These are phyloP conservation scores for Azorinus chamasolen DNA, from an alignment of 2,888 invertebrate genomes.

Conservation along the genomic window DNA sequence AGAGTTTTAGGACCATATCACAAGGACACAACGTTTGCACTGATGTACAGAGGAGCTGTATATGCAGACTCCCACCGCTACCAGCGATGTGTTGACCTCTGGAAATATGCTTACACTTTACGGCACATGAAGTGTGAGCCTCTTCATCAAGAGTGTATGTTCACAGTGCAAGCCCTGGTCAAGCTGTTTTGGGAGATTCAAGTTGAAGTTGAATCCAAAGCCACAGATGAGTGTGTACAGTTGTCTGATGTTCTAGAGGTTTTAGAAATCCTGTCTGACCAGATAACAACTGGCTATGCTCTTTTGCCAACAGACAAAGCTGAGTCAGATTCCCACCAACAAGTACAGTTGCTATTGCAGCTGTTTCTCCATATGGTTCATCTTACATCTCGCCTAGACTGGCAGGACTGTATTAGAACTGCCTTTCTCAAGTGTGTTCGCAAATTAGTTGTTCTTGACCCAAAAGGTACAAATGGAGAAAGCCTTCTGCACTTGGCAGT, in stretches of 20 bases:
- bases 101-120: conserved; percentile 93
- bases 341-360: conserved; percentile 90
- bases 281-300: conserved; percentile 60
- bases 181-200: conserved; percentile 91
- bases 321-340: conserved; percentile 4
- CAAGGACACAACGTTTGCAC: conserved; percentile 93
- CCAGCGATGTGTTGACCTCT: conserved; percentile 94
- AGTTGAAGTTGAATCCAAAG: conserved; percentile 82
- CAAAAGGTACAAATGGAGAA: conserved; percentile 91
- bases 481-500: conserved; percentile 95
- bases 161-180: conserved; percentile 94
- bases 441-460: conserved; percentile 87
- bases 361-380: conserved; percentile 80
- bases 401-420: conserved; percentile 45
- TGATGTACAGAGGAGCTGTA: conserved; percentile 88
- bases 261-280: conserved; percentile 90
- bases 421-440: conserved; percentile 87
- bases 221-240: conserved; percentile 86
- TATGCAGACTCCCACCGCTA: conserved; percentile 89
- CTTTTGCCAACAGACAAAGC: neutral
- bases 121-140: conserved; percentile 92
- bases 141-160: conserved; percentile 92
- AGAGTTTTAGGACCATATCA: conserved; percentile 94
- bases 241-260: conserved; percentile 91
- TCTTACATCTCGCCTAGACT: conserved; percentile 69